Base-by-base conservation (phyloP, 2,113 vertebrate genomes). In the Coryphaenoides rupestris region DNA sequence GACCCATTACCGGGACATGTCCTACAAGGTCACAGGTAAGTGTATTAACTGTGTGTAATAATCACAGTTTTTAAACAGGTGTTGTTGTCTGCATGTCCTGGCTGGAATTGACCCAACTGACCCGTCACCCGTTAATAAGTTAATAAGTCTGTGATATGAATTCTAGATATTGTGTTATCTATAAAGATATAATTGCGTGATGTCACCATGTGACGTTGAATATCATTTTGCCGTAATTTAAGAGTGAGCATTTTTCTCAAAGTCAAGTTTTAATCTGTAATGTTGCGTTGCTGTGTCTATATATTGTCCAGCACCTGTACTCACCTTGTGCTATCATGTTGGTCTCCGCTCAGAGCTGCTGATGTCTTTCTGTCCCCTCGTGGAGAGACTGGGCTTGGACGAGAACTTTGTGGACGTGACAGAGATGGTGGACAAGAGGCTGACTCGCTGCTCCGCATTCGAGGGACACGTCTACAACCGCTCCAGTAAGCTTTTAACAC, bases 351-450 rank as follows among this genome's bases (percentile, higher is more conserved):
- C 80, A 98, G 95, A 92, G 22, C 62, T 98, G 65, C 72, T 98
- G 84, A 89, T 91, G 79, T 92, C 92, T 19, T 93, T 92, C 79
- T 91, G 85, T 81, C 91, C 91, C 0, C 61, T 92, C 52, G 95
- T 98, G n/a, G 94, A 98, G 73, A 88, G 94, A 62, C 91, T 96
- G 19, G 94, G 93, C 22, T 93, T 95, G 73, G 95, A 98, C 71
- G 95, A 98, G 82, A 96, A 98, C 82, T 98, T 94, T 74, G 67
- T 98, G 80, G 96, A 98, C 28, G 1, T 94, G 72, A 95, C 94
- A 19, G 87, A 93, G 64, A 66, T 92, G 10, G 92, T 95, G 9
- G 91, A 94, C 64, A 89, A 65, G 22, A 91, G 86, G 70, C 68
- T 93, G 0, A 77, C 74, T 21, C 26, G 64, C 40, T 19, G 56